Evolutionary conservation across 2,113 vertebrate genomes (phyloP), one percentile per base, ranked within the genome.

Genomic region (Thalassoma bifasciatum): DNA sequence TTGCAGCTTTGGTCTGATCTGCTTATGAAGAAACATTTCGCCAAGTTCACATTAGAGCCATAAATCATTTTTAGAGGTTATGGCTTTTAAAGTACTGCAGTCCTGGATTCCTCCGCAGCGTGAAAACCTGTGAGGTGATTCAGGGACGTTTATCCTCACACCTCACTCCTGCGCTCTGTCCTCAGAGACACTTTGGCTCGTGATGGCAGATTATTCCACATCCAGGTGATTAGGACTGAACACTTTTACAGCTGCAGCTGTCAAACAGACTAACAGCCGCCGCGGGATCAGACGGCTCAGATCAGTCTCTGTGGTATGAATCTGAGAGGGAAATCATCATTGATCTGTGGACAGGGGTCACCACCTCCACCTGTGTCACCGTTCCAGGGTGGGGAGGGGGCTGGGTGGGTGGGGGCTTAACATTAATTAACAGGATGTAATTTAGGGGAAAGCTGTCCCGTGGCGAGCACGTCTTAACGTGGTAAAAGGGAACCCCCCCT

Each of bases 351-450:
- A 52, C 49, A 14, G 60, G 46, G 83, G 67, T 81, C 86, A 61
- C 56, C 6, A 53, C 81, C 78, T 78, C 72, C 46, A 30, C 44
- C 62, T 12, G 53, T 2, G 46, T 9, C 14, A 2, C 22, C 44
- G 26, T 26, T 5, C 19, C 14, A 38, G 59, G 47, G 24, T 0
- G 24, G 59, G 59, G 40, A 24, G 0, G 36, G 59, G 37, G 46
- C 0, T 7, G 8, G 13, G 14, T 53, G 75, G 64, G 11, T 8
- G 61, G 34, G 57, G 62, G 63, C 14, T 60, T 66, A 51, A 65
- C 72, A 75, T 86, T 88, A 79, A 90, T 92, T 76, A 91, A 81
- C 86, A 87, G 84, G 68, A 66, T 81, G 80, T 80, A 21, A 70
- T 87, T 75, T 86, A 60, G 67, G 62, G 59, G 57, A 78, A 68